Evolutionary conservation across 2,888 invertebrate genomes (phyloP).

Genomic region (Ceraclea dissimilis): DNA sequence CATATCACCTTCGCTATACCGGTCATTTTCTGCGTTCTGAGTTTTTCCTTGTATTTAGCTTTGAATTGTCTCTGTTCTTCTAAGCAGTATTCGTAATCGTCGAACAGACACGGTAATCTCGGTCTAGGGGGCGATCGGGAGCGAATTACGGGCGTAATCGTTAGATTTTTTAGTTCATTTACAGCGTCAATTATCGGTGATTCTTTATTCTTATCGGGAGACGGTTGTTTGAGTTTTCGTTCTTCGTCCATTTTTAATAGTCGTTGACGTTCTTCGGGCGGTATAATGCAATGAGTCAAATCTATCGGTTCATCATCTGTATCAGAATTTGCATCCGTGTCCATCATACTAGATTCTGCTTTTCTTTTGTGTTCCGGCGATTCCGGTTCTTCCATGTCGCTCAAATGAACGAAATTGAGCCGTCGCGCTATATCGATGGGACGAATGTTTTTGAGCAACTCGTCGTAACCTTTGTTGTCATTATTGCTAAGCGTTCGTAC

Average conservation of each 20-base stretch:
- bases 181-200: no score
- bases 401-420: not conserved
- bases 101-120: not conserved
- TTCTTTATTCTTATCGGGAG: no score
- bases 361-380: not conserved
- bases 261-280: not conserved
- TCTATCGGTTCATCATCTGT: not conserved
- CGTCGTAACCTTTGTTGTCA: not conserved
- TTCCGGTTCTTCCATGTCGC: not conserved
- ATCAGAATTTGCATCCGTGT: not conserved
- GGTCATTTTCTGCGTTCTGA: not conserved
- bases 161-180: no score
- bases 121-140: not conserved
- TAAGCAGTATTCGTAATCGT: not conserved
- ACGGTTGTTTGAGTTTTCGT: no score
- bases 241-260: not conserved
- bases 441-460: not conserved
- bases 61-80: not conserved
- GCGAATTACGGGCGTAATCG: not conserved
- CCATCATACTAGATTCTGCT: not conserved
- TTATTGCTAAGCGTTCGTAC: not conserved
- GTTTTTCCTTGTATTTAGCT: not conserved
- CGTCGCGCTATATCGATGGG: not conserved
- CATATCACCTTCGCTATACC: not conserved
- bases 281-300: not conserved